These are phyloP conservation scores for Stictonetta naevosa DNA, from an alignment of 2,113 vertebrate species.

Conservation along the genomic window DNA sequence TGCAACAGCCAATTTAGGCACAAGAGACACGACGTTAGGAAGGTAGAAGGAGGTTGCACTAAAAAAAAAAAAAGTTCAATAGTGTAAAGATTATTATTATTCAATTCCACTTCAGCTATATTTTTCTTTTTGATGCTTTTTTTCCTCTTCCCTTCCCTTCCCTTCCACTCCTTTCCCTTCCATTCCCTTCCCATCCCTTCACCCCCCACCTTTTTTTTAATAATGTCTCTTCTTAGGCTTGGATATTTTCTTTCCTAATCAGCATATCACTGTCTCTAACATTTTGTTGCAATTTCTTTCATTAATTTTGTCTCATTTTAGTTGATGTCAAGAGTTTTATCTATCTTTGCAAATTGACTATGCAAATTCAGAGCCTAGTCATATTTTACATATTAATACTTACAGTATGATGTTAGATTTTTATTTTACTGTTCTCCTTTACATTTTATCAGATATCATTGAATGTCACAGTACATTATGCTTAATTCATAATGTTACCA, in stretches of 20 bases:
- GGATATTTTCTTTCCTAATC: neutral
- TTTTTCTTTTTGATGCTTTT: neutral
- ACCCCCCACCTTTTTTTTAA: neutral
- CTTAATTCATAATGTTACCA: neutral
- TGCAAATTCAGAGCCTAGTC: neutral
- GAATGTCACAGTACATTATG: neutral
- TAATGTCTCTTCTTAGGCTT: neutral
- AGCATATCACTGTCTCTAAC: neutral
- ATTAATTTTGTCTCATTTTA: neutral
- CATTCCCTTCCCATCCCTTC: no score
- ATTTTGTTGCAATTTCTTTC: neutral
- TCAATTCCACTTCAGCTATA: neutral
- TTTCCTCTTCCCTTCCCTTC: no score
- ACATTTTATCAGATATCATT: neutral
- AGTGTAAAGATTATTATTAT: neutral
- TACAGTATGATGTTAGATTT: neutral
- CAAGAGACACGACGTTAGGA: neutral
- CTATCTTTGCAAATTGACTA: neutral
- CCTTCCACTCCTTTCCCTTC: no score
- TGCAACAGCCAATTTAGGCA: neutral
- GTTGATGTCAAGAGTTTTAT: accelerated
- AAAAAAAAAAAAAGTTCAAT: neutral
- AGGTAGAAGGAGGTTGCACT: accelerated
- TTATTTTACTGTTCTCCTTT: neutral
- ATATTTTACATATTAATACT: neutral